Base-by-base conservation (phyloP, 2,888 invertebrate genomes). In the Hirudinaria manillensis region DNA sequence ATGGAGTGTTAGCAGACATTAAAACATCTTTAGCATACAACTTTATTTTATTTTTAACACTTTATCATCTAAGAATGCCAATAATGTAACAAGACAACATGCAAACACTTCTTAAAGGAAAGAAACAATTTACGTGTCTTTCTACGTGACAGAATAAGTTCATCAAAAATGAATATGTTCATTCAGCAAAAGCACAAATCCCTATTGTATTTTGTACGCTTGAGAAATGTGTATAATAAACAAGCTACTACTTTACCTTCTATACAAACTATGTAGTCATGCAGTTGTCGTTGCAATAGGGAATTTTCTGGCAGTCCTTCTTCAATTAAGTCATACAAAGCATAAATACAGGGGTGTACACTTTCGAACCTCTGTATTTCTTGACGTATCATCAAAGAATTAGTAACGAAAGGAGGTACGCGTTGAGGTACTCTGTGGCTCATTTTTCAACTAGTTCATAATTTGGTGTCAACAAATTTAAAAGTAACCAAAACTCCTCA, bases 341-440 rank as follows among this genome's bases (percentile, higher is more conserved):
- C 95, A 88, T 98, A 98, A 85, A 98, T 98, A 83, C 94, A 95
- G 76, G 98, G 98, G 89, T 98, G 98, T 79, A 98, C 97, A 87
- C 94, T 94, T 88, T 98, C 97, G 85, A 98, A 98, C 34, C 77
- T 75, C 75, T 75, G 76, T 24, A 77, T 77, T 65, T 77, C 77
- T 51, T 77, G 75, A 32, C 76, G 77, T 34, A 77, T 77, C 72
- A 73, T 73, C 73, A 73, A 56, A 19, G 73, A 73, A 56, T 73
- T 73, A 21, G 73, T 73, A 29, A 73, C 73, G 73, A 34, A 73
- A n/a, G 73, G 73, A 24, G 73, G 73, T 53, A 73, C 65, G 73
- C 61, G 73, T 36, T 73, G 73, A 36, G 73, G 73, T n/a, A 73
- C 45, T 51, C 73, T 51, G 32, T 73, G 73, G 61, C 32, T 65